These are phyloP conservation scores for Cephus rjabovi DNA, from an alignment of 2,888 invertebrate species.

Conservation along the genomic window DNA sequence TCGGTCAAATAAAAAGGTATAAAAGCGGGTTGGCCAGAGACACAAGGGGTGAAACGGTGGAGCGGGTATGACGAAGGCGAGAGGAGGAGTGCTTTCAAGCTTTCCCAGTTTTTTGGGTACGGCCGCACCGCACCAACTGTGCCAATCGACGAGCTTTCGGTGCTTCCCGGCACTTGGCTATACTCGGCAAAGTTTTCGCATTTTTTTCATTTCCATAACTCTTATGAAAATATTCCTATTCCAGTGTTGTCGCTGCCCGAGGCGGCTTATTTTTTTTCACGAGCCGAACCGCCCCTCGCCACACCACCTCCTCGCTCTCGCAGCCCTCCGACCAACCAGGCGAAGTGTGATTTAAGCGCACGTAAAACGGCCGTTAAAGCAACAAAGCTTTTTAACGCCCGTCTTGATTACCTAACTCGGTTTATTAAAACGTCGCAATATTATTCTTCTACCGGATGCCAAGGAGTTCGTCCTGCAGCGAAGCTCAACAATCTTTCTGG, in stretches of 20 bases:
- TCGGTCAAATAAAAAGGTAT: constrained; percentile 26
- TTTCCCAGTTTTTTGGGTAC: not conserved
- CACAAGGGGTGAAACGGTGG: not conserved
- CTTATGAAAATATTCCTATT: constrained; percentile 64
- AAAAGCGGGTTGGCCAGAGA: constrained; percentile 23
- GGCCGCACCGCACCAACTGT: not conserved
- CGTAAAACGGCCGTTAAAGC: constrained; percentile 65
- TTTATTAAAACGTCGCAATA: constrained; percentile 64
- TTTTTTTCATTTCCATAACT: constrained; percentile 60
- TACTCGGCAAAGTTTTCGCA: constrained; percentile 55
- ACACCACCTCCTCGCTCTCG: constrained; percentile 19
- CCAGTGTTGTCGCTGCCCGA: constrained; percentile 29
- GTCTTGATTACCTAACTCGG: constrained; percentile 64
- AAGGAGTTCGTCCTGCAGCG: not conserved
- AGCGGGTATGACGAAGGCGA: constrained; percentile 13
- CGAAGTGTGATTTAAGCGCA: constrained; percentile 64
- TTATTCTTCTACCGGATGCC: constrained; percentile 39
- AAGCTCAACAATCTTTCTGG: not conserved
- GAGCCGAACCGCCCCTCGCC: constrained; percentile 6
- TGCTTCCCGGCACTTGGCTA: constrained; percentile 8
- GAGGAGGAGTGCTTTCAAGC: not conserved
- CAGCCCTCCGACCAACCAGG: constrained; percentile 30
- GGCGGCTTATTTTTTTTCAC: constrained; percentile 26
- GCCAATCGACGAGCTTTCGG: not conserved
- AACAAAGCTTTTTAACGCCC: constrained; percentile 62